A percentile compares a stretch with the other conserved stretches of the same genome.
Conservation (phyloP, 2,797 vertebrate species). For the Acipenser oxyrinchus region DNA sequence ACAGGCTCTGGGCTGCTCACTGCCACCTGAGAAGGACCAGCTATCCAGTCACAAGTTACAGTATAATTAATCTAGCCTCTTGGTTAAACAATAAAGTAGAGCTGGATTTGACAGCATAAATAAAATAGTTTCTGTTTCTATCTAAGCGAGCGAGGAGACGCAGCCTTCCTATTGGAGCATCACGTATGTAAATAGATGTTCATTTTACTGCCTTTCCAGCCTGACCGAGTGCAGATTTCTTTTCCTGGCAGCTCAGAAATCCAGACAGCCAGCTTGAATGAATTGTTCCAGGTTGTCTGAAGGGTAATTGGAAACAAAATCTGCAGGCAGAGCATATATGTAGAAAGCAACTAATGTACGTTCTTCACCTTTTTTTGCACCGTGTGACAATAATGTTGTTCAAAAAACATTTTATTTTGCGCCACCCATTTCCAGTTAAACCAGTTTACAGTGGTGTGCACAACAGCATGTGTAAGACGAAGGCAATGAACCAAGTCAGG, state of each 20-base stretch:
- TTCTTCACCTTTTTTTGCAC: no score
- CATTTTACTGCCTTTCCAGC: constrained; percentile 1
- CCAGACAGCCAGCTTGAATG: constrained; percentile 11
- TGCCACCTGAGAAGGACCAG: neutral
- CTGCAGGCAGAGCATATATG: no score
- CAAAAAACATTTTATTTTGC: neutral
- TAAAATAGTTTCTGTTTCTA: constrained; percentile 33
- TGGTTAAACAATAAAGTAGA: constrained; percentile 25
- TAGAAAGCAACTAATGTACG: no score
- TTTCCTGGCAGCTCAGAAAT: constrained; percentile 11
- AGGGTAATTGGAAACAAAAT: constrained; percentile 17
- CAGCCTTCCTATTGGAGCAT: neutral
- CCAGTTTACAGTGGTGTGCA: no score
- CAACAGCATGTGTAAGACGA: no score
- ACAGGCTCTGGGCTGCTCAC: constrained; percentile 19
- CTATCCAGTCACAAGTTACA: constrained; percentile 3
- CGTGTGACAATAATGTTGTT: no score
- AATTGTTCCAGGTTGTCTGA: constrained; percentile 12
- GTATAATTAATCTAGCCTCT: constrained; percentile 32
- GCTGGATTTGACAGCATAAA: constrained; percentile 30
- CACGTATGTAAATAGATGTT: constrained; percentile 8
- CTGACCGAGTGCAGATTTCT: constrained; percentile 25
- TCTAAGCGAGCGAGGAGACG: constrained; percentile 8
- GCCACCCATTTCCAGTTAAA: no score
- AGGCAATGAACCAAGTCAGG: no score